Conservation (phyloP, 2,113 vertebrate species). For the Typhlomys cinereus region DNA sequence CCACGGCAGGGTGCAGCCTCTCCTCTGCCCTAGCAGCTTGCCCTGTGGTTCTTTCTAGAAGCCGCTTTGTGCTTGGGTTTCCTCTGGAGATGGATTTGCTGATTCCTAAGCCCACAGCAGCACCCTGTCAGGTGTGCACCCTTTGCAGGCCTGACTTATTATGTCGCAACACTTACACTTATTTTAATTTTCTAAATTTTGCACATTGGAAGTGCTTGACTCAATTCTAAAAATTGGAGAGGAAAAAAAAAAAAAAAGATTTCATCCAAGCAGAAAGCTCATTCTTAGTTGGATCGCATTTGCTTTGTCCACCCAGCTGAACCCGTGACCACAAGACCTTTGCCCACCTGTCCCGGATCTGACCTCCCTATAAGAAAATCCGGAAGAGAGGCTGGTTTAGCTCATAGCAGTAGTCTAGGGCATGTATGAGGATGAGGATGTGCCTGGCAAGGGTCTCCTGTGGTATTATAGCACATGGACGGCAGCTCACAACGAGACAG, state of each 20-base stretch:
- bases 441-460: not conserved
- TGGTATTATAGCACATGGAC: not conserved
- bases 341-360: rapidly evolving
- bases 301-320: not conserved
- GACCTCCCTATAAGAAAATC: not conserved
- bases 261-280: not conserved
- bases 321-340: not conserved
- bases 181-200: slow-evolving; percentile 1
- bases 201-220: not conserved
- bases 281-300: not conserved
- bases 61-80: not conserved
- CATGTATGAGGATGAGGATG: not conserved
- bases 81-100: not conserved
- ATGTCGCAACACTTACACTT: not conserved
- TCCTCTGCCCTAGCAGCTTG: not conserved
- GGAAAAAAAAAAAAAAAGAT: not conserved
- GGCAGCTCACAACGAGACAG: not conserved
- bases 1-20: not conserved
- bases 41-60: not conserved
- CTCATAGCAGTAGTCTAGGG: not conserved
- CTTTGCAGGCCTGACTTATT: not conserved
- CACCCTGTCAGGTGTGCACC: not conserved
- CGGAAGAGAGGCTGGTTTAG: not conserved
- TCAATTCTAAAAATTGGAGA: not conserved
- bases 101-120: not conserved